Percentiles rank a stretch among this genome's conserved stretches.
phyloP scores from a whole-genome alignment of 2,113 vertebrate genomes.

The Colius striatus region DNA sequence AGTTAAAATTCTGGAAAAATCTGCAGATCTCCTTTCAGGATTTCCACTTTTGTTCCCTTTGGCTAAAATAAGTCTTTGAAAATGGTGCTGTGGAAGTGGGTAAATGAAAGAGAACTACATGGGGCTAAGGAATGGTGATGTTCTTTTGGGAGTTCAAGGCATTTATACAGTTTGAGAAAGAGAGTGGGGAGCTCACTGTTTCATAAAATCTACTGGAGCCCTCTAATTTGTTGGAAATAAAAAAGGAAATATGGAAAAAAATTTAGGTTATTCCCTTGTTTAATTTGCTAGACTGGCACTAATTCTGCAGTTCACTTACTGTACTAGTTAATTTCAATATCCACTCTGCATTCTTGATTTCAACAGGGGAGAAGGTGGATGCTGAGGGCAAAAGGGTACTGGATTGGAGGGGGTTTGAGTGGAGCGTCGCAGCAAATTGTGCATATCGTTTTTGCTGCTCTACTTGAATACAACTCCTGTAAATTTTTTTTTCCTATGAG shows the following conservation, averaged over 20 bases:
- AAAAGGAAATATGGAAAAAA: slow-evolving; percentile 51
- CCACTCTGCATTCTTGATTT: slow-evolving; percentile 64
- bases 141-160: slow-evolving; percentile 74
- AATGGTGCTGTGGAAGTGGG: slow-evolving; percentile 71
- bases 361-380: slow-evolving; percentile 68
- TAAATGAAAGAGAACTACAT: slow-evolving; percentile 73
- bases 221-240: slow-evolving; percentile 71
- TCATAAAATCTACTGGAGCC: slow-evolving; percentile 69
- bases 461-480: not conserved
- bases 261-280: slow-evolving; percentile 72
- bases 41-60: slow-evolving; percentile 74
- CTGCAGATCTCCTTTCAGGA: slow-evolving; percentile 68
- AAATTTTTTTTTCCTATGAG: not conserved
- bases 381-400: slow-evolving; percentile 71
- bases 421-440: not conserved
- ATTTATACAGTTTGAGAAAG: slow-evolving; percentile 63
- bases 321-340: slow-evolving; percentile 69
- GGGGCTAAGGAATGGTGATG: slow-evolving; percentile 62
- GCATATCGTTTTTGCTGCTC: slow-evolving; percentile 3
- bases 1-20: slow-evolving; percentile 66
- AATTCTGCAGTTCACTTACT: slow-evolving; percentile 69
- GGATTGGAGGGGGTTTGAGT: slow-evolving; percentile 40
- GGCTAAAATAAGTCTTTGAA: slow-evolving; percentile 72
- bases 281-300: slow-evolving; percentile 71
- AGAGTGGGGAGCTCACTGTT: slow-evolving; percentile 58